Percentiles rank a stretch among this genome's conserved stretches.
Conservation (phyloP, 2,888 invertebrate genomes). For the Odontothrips loti region DNA sequence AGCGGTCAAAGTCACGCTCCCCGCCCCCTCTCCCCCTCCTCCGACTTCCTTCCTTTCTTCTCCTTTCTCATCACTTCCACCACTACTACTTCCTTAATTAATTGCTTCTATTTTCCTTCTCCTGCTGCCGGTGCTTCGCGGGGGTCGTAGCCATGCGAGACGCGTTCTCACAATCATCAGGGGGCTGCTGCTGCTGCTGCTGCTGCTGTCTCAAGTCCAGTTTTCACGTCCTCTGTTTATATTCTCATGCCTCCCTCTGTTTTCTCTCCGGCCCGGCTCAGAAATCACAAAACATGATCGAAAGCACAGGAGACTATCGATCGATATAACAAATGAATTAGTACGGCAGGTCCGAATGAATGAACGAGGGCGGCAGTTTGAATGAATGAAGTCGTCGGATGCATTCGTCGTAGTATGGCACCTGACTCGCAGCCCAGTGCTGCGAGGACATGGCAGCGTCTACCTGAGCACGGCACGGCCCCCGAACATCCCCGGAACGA, state of each 20-base stretch:
- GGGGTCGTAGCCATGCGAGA: too few species aligned
- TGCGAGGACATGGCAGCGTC: background rate
- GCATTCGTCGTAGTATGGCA: background rate
- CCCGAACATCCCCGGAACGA: background rate
- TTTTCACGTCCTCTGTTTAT: background rate
- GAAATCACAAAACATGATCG: too few species aligned
- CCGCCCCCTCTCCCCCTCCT: background rate
- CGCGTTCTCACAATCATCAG: background rate
- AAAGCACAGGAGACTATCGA: too few species aligned
- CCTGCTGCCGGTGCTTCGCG: background rate
- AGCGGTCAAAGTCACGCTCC: background rate
- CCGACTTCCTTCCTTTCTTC: background rate
- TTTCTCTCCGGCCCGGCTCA: too few species aligned
- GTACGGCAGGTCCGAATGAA: background rate
- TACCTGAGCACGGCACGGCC: background rate
- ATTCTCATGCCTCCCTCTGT: background rate
- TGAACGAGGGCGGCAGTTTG: background rate
- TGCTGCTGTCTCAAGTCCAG: background rate
- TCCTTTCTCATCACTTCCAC: conserved; percentile 1
- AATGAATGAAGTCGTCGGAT: conserved; percentile 4
- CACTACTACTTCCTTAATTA: background rate
- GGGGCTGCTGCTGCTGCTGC: background rate
- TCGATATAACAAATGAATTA: too few species aligned
- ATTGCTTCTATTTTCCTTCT: background rate
- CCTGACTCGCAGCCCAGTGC: background rate